Evolutionary conservation across 2,797 vertebrate species (phyloP).

Genomic region (Muscicapa striata): DNA sequence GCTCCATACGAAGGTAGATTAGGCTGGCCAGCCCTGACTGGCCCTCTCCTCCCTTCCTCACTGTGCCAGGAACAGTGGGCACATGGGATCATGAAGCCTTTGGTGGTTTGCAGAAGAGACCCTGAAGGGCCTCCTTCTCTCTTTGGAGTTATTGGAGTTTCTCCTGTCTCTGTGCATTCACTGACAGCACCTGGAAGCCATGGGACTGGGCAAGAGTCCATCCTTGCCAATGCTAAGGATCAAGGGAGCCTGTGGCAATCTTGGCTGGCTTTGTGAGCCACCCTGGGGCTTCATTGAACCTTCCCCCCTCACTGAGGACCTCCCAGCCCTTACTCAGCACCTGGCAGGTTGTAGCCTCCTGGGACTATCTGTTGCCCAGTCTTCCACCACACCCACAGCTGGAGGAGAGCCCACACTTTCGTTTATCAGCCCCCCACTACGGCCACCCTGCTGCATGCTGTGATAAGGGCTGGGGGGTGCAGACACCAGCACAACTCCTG

Average conservation of each 20-base stretch:
- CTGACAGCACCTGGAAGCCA: background rate
- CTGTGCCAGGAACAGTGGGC: rapidly evolving
- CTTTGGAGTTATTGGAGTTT: background rate
- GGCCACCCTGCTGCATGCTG: background rate
- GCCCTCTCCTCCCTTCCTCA: background rate
- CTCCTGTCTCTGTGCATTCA: background rate
- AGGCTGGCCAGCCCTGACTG: background rate
- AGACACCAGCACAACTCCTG: background rate
- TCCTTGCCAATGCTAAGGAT: background rate
- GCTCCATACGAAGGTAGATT: background rate
- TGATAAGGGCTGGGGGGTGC: background rate
- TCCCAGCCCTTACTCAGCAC: conserved; percentile 32
- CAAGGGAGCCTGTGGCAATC: background rate
- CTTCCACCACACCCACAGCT: conserved; percentile 43
- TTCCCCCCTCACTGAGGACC: background rate
- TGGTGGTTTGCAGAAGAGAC: background rate
- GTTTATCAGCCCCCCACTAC: background rate
- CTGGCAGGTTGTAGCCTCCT: background rate
- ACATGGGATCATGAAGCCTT: rapidly evolving
- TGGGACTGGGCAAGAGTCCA: background rate
- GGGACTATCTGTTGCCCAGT: background rate
- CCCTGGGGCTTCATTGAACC: background rate
- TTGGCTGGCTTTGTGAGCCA: background rate
- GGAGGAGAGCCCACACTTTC: background rate
- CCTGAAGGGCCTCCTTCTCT: background rate